Conservation (phyloP, 23 tunicate species). For the Trididemnum nubilum region DNA sequence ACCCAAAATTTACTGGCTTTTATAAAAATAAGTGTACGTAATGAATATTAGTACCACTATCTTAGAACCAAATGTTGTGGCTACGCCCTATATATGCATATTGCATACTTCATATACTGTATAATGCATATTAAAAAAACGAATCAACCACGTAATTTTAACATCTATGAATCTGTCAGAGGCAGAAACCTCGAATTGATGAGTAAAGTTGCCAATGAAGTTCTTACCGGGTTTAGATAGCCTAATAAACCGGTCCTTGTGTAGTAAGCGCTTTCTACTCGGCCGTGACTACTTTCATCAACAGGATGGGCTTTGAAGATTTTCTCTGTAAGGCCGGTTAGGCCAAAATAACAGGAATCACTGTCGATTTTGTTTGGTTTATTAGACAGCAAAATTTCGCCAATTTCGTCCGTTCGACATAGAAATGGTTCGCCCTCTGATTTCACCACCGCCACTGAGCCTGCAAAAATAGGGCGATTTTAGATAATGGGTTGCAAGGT, state of each 20-base stretch:
- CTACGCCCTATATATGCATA: no score
- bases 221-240: constrained; percentile 72
- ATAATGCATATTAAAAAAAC: no score
- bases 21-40: no score
- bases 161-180: no score
- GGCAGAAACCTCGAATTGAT: no score
- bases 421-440: constrained; percentile 48
- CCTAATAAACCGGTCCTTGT: constrained; percentile 87
- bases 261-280: constrained; percentile 28
- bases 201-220: no score
- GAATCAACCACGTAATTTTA: no score
- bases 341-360: constrained; percentile 66
- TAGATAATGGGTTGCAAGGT: no score
- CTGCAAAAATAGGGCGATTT: constrained; percentile 34
- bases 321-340: constrained; percentile 70
- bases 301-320: constrained; percentile 61
- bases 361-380: constrained; percentile 13
- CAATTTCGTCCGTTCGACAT: constrained; percentile 79
- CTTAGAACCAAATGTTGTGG: no score
- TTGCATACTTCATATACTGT: no score
- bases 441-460: constrained; percentile 69
- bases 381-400: constrained; percentile 65
- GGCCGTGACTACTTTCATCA: constrained; percentile 36
- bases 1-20: no score
- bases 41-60: no score